These are phyloP conservation scores for Oryzias curvinotus DNA, from an alignment of 2,113 vertebrate species.

Conservation along the genomic window DNA sequence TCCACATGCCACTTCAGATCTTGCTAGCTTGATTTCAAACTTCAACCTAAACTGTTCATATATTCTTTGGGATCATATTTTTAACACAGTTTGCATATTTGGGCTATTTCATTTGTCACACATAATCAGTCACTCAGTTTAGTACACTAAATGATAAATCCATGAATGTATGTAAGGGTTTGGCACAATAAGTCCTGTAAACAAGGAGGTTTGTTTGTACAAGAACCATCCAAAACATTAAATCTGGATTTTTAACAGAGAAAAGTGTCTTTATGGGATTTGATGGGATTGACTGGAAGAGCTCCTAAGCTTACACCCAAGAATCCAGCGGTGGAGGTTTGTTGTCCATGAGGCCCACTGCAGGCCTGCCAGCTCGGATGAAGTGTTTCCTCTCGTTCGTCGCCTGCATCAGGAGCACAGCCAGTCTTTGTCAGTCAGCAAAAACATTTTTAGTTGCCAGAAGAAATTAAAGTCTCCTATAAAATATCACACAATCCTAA, in stretches of 20 bases:
- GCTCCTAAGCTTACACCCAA: slow-evolving; percentile 73
- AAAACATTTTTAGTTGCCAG: slow-evolving; percentile 4
- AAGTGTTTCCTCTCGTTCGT: slow-evolving; percentile 78
- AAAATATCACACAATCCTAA: not conserved
- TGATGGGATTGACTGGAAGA: slow-evolving; percentile 2
- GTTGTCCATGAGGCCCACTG: slow-evolving; percentile 80
- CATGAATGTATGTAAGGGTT: slow-evolving; percentile 58
- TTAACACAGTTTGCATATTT: slow-evolving; percentile 64
- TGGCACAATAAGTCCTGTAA: slow-evolving; percentile 62
- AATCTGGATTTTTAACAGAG: slow-evolving; percentile 40
- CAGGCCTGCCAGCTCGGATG: slow-evolving; percentile 78
- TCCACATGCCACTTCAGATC: slow-evolving; percentile 20
- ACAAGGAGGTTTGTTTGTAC: slow-evolving; percentile 48
- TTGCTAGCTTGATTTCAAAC: slow-evolving; percentile 30
- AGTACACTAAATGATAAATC: slow-evolving; percentile 41
- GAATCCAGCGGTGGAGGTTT: slow-evolving; percentile 81
- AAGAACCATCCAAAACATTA: slow-evolving; percentile 48
- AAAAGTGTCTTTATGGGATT: slow-evolving; percentile 53
- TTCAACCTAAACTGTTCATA: slow-evolving; percentile 39
- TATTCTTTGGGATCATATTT: slow-evolving; percentile 59
- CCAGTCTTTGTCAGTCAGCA: slow-evolving; percentile 16
- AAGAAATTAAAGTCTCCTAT: not conserved
- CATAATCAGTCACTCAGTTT: slow-evolving; percentile 26
- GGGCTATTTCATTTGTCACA: slow-evolving; percentile 44
- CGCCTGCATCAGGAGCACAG: slow-evolving; percentile 57